A percentile compares a stretch with the other conserved stretches of the same genome.
phyloP scores from a whole-genome alignment of 2,888 invertebrate genomes.

The Deladenus siricidicola region DNA sequence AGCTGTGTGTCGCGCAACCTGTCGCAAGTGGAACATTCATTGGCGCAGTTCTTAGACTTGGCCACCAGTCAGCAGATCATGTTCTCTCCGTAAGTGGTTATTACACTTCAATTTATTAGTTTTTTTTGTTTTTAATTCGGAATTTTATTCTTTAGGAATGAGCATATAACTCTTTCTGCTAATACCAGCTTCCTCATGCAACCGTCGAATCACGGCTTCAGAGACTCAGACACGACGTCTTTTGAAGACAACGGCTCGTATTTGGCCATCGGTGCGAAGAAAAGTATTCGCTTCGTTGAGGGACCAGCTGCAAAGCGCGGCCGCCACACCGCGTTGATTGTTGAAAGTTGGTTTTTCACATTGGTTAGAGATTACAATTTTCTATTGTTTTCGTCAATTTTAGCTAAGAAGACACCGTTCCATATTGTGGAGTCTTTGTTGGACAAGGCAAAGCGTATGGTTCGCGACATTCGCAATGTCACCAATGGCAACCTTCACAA shows the following conservation, averaged over 20 bases:
- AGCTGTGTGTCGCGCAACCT: background rate
- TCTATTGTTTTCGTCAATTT: background rate
- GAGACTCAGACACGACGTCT: background rate
- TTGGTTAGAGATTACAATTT: background rate
- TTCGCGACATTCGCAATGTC: background rate
- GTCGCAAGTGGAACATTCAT: background rate
- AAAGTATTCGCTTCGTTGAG: slow-evolving; percentile 14
- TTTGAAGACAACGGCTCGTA: slow-evolving; percentile 8
- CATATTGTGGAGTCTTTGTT: slow-evolving; percentile 9
- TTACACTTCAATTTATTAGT: background rate
- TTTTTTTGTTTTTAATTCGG: background rate
- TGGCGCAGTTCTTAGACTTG: slow-evolving; percentile 16
- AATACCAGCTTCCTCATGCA: slow-evolving; percentile 5
- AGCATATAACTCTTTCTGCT: slow-evolving; percentile 1
- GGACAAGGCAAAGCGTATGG: slow-evolving; percentile 6
- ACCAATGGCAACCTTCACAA: background rate
- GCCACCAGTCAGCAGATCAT: slow-evolving; percentile 20
- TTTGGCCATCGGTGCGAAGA: slow-evolving; percentile 13
- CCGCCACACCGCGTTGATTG: background rate
- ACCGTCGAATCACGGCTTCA: slow-evolving; percentile 1
- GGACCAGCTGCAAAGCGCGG: background rate
- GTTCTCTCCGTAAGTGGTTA: background rate
- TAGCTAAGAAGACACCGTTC: slow-evolving; percentile 11
- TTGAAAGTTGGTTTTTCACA: background rate
- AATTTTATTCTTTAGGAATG: slow-evolving; percentile 4